Conservation (phyloP, 2,113 vertebrate genomes). For the Chlorodrepanis virens region DNA sequence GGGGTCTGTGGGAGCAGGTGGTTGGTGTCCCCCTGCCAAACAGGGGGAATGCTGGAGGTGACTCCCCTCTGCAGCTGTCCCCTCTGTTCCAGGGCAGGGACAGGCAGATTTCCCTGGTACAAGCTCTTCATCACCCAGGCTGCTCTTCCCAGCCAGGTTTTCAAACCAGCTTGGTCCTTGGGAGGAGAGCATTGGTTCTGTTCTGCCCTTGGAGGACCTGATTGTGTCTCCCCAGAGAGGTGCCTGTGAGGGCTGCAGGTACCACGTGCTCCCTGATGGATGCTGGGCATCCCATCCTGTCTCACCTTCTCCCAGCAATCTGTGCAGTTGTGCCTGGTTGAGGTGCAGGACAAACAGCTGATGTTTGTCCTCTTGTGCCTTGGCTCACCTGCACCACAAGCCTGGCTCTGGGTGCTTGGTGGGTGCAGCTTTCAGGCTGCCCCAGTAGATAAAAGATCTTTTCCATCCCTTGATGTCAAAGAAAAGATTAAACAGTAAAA, state of each 20-base stretch:
- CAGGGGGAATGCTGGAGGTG: fast-evolving
- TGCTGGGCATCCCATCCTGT: neutral
- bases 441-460: neutral
- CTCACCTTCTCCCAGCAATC: fast-evolving
- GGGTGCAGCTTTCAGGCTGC: neutral
- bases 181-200: neutral
- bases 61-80: neutral
- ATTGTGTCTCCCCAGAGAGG: neutral
- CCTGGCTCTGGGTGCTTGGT: neutral
- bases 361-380: neutral
- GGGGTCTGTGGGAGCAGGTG: no score
- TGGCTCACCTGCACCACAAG: fast-evolving
- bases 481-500: constrained; percentile 39
- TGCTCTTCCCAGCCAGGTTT: neutral
- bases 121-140: neutral
- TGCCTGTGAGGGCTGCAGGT: neutral
- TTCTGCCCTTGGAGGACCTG: neutral
- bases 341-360: neutral
- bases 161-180: neutral
- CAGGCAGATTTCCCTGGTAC: neutral
- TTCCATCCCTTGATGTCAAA: neutral
- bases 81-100: neutral
- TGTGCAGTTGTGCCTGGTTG: fast-evolving
- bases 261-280: fast-evolving
- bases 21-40: neutral